Evolutionary conservation across 2,113 vertebrate species (phyloP).

Genomic region (Orycteropus afer): DNA sequence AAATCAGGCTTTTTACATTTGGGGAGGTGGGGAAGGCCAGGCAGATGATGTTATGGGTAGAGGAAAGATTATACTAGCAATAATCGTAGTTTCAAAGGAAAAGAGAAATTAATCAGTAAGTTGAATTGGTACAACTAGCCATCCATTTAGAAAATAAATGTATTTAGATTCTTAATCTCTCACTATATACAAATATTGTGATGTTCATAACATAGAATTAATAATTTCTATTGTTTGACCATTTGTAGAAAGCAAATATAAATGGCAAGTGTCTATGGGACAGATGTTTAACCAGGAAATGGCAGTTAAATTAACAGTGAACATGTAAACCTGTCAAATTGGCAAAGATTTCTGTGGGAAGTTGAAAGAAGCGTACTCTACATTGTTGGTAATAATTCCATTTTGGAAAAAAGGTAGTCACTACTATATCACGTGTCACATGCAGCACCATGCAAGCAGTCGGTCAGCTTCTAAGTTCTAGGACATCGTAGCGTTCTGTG

Average conservation of each 20-base stretch:
- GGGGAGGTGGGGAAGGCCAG: not conserved
- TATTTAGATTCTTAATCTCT: not conserved
- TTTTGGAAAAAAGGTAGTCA: not conserved
- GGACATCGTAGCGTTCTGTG: not conserved
- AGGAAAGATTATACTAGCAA: not conserved
- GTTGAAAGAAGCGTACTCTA: not conserved
- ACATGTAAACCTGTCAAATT: not conserved
- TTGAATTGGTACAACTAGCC: not conserved
- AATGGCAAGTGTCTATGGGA: not conserved
- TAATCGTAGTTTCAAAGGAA: not conserved
- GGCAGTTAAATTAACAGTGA: not conserved
- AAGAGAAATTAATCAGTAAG: not conserved
- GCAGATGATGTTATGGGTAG: not conserved
- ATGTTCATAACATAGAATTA: not conserved
- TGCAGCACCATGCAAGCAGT: not conserved
- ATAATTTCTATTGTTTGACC: not conserved
- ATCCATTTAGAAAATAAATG: conserved; percentile 1
- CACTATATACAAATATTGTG: not conserved
- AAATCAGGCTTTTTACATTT: not conserved
- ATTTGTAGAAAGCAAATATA: not conserved
- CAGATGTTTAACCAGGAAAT: not conserved
- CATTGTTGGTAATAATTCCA: not conserved
- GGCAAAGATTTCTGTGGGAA: not conserved
- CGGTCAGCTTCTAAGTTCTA: not conserved
- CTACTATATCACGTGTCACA: no score